A percentile compares a stretch with the other conserved stretches of the same genome.
phyloP scores from a whole-genome alignment of 92 coral and sea anemone genomes.

The Umimayanthus kanabou region DNA sequence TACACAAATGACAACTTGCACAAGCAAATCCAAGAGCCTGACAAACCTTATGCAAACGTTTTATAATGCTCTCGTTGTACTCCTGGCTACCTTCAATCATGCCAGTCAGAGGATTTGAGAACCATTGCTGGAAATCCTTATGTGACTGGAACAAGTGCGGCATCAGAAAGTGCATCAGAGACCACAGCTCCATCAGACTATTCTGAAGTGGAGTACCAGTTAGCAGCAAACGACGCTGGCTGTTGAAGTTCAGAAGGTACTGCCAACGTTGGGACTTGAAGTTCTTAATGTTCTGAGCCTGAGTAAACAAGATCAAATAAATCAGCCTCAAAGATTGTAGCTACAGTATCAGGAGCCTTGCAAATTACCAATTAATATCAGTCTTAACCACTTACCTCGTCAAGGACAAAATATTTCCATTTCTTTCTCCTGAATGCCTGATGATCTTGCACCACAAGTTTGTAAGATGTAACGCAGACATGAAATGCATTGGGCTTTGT shows the following conservation, averaged over 20 bases:
- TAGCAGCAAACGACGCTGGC: slow-evolving; percentile 88
- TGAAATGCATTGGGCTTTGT: slow-evolving; percentile 98
- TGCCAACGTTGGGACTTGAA: slow-evolving; percentile 99
- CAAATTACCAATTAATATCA: not conserved
- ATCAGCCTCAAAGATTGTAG: not conserved
- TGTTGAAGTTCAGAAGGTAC: slow-evolving; percentile 94
- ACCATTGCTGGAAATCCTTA: slow-evolving; percentile 99
- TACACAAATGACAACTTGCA: not conserved
- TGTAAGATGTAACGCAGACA: slow-evolving; percentile 97
- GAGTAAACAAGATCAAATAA: not conserved
- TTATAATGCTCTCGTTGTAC: slow-evolving; percentile 91
- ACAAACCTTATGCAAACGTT: slow-evolving; percentile 88
- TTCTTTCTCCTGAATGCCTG: slow-evolving; percentile 98
- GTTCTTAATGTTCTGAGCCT: slow-evolving; percentile 99
- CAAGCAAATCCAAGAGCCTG: not conserved
- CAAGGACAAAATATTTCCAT: slow-evolving; percentile 96
- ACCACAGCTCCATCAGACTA: slow-evolving; percentile 99
- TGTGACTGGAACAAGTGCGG: slow-evolving; percentile 99
- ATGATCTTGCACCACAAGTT: slow-evolving; percentile 96
- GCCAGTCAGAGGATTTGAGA: slow-evolving; percentile 97
- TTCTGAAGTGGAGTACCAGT: slow-evolving; percentile 99
- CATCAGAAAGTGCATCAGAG: slow-evolving; percentile 98
- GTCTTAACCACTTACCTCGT: slow-evolving; percentile 65
- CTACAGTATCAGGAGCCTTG: not conserved
- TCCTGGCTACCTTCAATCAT: slow-evolving; percentile 99